phyloP scores from a whole-genome alignment of 2,113 vertebrate genomes.

The Lampris incognitus region DNA sequence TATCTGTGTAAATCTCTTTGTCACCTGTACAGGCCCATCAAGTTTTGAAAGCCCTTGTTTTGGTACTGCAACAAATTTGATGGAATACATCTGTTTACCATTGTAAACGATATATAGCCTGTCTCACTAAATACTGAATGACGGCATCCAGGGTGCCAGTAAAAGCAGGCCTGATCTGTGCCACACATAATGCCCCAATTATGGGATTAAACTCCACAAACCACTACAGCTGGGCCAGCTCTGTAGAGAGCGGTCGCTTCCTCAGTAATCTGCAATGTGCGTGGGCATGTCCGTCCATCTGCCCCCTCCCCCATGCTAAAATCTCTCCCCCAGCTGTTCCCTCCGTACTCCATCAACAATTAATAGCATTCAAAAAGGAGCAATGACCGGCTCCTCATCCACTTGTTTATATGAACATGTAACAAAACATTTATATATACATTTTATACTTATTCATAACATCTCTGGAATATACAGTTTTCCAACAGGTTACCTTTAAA shows the following conservation, averaged over 20 bases:
- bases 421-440: conserved; percentile 42
- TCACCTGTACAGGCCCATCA: background rate
- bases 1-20: too few species aligned
- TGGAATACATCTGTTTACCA: conserved; percentile 2
- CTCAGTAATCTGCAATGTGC: conserved; percentile 68
- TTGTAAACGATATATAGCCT: background rate
- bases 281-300: conserved; percentile 47
- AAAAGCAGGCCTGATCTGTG: conserved; percentile 49
- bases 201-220: conserved; percentile 58
- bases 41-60: background rate
- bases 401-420: conserved; percentile 19
- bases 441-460: conserved; percentile 24
- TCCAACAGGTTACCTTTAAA: conserved; percentile 33
- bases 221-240: conserved; percentile 52
- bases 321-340: conserved; percentile 56
- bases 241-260: conserved; percentile 40
- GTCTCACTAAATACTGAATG: background rate
- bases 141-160: conserved; percentile 31
- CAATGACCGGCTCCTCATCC: background rate
- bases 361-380: background rate
- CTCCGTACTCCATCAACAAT: conserved; percentile 19
- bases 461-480: conserved; percentile 43
- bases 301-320: conserved; percentile 31
- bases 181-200: conserved; percentile 49
- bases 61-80: background rate